These are phyloP conservation scores for Rhopilema esculentum DNA, from an alignment of 30 jellyfish, hydroid and myxozoan genomes.

Conservation along the genomic window DNA sequence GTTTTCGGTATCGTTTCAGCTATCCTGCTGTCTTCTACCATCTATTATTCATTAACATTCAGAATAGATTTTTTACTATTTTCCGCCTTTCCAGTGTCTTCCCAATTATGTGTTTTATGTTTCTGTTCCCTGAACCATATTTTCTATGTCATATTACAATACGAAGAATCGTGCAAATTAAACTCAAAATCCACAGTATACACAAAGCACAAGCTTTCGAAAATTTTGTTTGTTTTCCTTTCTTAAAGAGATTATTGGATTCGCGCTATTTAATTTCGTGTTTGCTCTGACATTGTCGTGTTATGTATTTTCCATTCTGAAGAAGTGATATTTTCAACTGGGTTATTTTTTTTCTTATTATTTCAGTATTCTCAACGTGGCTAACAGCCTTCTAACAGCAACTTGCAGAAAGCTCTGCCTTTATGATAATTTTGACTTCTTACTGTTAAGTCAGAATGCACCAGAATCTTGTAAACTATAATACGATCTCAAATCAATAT, in stretches of 20 bases:
- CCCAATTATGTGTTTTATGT: not conserved
- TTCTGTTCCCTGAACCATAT: not conserved
- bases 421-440: too few relatives aligned
- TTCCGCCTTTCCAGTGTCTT: not conserved
- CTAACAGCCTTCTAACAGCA: too few relatives aligned
- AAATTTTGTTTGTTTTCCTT: not conserved
- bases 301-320: not conserved
- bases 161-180: not conserved
- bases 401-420: too few relatives aligned
- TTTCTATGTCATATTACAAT: not conserved
- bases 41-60: too few relatives aligned
- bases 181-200: not conserved
- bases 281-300: not conserved
- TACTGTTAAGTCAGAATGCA: too few relatives aligned
- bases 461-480: too few relatives aligned
- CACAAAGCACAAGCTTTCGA: not conserved
- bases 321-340: not conserved
- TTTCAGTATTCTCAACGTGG: too few relatives aligned
- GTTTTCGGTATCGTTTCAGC: not conserved
- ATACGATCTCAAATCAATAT: too few relatives aligned
- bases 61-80: not conserved
- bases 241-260: not conserved
- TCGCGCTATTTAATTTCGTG: not conserved
- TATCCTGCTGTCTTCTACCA: not conserved
- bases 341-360: too few relatives aligned